A percentile compares a stretch with the other conserved stretches of the same genome.
Evolutionary conservation across 2,888 invertebrate species (phyloP).

Genomic region (Orchesellides sinensis): DNA sequence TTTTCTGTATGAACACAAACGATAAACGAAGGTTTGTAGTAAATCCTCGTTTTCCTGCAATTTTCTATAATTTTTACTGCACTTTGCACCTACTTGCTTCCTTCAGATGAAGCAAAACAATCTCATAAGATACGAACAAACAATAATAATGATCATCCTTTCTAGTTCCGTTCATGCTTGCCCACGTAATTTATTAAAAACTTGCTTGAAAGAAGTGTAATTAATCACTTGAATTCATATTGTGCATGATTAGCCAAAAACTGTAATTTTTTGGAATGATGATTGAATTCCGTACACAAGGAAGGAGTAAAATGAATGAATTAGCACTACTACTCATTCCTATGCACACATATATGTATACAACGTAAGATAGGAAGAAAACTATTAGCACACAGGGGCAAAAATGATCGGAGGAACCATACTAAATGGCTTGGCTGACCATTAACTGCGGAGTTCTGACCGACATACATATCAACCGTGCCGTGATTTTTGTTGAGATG

Average conservation of each 20-base stretch:
- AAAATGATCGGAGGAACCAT: not conserved
- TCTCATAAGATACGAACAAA: not conserved
- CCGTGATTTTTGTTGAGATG: slow-evolving; percentile 20
- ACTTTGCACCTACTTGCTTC: not conserved
- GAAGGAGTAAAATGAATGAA: not conserved
- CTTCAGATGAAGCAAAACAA: not conserved
- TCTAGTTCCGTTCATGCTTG: no score
- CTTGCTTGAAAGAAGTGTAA: slow-evolving; percentile 27
- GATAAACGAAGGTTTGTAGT: no score
- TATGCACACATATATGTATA: not conserved
- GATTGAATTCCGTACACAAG: slow-evolving; percentile 12
- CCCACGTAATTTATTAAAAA: no score
- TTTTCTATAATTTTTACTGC: no score
- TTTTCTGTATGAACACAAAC: no score
- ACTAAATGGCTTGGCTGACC: slow-evolving; percentile 22
- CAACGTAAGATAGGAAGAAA: not conserved
- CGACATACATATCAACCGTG: slow-evolving; percentile 38
- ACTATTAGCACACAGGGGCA: not conserved
- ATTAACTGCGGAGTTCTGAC: slow-evolving; percentile 56
- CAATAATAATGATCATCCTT: no score
- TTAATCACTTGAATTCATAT: slow-evolving; percentile 48
- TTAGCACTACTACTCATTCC: not conserved
- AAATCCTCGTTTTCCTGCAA: slow-evolving; percentile 36
- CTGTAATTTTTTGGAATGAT: slow-evolving; percentile 22
- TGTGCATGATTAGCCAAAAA: slow-evolving; percentile 25